phyloP scores from a whole-genome alignment of 2,888 invertebrate species.

The Helicoverpa assulta region DNA sequence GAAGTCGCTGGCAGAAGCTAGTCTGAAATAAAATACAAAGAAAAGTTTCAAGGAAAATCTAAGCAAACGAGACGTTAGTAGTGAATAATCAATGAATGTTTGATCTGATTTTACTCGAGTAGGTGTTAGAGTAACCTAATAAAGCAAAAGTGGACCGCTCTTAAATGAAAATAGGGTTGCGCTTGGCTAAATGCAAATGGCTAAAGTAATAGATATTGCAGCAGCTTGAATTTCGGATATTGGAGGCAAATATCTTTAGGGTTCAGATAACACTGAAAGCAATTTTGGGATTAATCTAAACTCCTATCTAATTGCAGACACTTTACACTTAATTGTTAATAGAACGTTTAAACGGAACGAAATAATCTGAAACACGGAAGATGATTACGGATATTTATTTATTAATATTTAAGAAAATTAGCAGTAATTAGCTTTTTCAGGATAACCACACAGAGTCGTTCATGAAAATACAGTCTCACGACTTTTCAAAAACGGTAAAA shows the following conservation, averaged over 20 bases:
- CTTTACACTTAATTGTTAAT: slow-evolving; percentile 6
- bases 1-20: no score
- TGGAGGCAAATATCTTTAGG: slow-evolving; percentile 35
- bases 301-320: slow-evolving; percentile 4
- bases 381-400: neutral
- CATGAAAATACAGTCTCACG: no score
- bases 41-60: slow-evolving; percentile 24
- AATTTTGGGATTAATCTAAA: slow-evolving; percentile 19
- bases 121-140: slow-evolving; percentile 54
- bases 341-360: slow-evolving; percentile 8
- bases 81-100: slow-evolving; percentile 59
- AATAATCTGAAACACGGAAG: neutral
- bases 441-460: no score
- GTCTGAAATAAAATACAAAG: slow-evolving; percentile 11
- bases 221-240: slow-evolving; percentile 32
- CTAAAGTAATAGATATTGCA: slow-evolving; percentile 34
- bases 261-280: slow-evolving; percentile 10
- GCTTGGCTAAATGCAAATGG: slow-evolving; percentile 31
- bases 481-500: no score
- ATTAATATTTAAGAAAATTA: no score
- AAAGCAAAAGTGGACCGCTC: slow-evolving; percentile 51
- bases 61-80: slow-evolving; percentile 25
- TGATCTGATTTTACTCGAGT: slow-evolving; percentile 39
- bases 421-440: no score
- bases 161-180: slow-evolving; percentile 51